Percentiles rank a stretch among this genome's conserved stretches.
Conservation (phyloP, 2,797 vertebrate species). For the Acanthurus tractus region DNA sequence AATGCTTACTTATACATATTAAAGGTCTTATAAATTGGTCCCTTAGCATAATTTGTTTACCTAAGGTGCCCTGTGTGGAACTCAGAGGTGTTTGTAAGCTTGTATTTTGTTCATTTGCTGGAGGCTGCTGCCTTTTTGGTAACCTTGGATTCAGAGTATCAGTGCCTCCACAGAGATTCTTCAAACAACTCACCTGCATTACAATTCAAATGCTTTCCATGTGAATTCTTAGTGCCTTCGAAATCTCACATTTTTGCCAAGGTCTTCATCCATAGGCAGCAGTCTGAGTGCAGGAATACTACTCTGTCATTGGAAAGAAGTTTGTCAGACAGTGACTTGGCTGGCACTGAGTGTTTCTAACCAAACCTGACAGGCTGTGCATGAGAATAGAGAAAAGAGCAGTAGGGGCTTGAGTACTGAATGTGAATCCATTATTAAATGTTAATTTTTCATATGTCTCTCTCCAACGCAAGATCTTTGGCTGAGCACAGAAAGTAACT, state of each 20-base stretch:
- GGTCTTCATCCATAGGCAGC: background rate
- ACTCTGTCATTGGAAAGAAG: conserved; percentile 1
- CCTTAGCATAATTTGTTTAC: conserved; percentile 3
- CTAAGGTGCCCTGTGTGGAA: no score
- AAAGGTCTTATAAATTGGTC: conserved; percentile 3
- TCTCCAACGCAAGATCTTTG: background rate
- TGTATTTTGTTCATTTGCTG: background rate
- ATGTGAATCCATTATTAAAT: background rate
- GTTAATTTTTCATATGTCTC: conserved; percentile 1
- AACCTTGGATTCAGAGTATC: background rate
- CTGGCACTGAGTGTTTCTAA: background rate
- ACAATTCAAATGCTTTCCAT: background rate
- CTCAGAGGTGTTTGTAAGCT: background rate
- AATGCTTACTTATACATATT: background rate
- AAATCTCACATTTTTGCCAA: background rate
- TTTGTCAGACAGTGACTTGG: background rate
- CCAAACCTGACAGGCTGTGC: background rate
- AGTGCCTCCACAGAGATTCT: background rate
- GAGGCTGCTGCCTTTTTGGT: background rate
- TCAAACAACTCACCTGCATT: background rate
- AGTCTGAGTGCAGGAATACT: background rate
- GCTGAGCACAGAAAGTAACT: background rate
- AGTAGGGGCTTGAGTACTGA: background rate
- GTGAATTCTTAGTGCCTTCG: background rate
- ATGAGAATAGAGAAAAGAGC: background rate